A percentile compares a stretch with the other conserved stretches of the same genome.
Evolutionary conservation across 2,888 invertebrate species (phyloP).

Genomic region (Torymus tubicola): DNA sequence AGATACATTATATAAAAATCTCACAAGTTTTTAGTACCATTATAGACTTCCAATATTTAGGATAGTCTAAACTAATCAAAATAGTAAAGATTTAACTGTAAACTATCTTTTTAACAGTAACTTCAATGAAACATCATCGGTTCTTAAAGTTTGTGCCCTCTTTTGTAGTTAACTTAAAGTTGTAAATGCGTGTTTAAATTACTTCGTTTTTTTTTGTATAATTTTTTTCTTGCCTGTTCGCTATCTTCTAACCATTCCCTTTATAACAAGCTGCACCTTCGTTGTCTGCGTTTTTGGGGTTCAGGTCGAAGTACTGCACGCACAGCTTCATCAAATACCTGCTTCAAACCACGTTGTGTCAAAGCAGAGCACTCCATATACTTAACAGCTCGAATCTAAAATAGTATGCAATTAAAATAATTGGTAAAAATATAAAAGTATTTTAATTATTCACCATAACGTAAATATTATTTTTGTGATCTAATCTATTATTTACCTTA

Average conservation of each 20-base stretch:
- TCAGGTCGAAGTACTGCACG: constrained; percentile 97
- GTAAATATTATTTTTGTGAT: background rate
- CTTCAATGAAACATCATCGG: constrained; percentile 52
- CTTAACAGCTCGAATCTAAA: constrained; percentile 93
- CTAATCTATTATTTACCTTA: constrained; percentile 78
- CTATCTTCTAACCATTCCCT: constrained; percentile 8
- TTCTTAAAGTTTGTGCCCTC: constrained; percentile 56
- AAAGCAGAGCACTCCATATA: constrained; percentile 99
- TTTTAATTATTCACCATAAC: background rate
- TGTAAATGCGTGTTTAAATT: constrained; percentile 53
- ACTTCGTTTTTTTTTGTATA: constrained; percentile 41
- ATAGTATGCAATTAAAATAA: background rate
- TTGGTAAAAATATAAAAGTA: constrained; percentile 5
- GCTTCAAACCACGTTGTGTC: constrained; percentile 97
- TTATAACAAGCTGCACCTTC: constrained; percentile 82
- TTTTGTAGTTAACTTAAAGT: constrained; percentile 51
- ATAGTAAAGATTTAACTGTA: constrained; percentile 49
- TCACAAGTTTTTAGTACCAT: constrained; percentile 40
- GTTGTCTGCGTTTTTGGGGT: constrained; percentile 95
- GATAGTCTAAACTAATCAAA: constrained; percentile 51
- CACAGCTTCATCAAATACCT: constrained; percentile 99
- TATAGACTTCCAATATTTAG: constrained; percentile 18
- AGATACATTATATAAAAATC: constrained; percentile 32
- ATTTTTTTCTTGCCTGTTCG: constrained; percentile 52
- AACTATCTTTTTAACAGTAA: constrained; percentile 55